Evolutionary conservation across 2,113 vertebrate species (phyloP).

Genomic region (Silurus glanis): DNA sequence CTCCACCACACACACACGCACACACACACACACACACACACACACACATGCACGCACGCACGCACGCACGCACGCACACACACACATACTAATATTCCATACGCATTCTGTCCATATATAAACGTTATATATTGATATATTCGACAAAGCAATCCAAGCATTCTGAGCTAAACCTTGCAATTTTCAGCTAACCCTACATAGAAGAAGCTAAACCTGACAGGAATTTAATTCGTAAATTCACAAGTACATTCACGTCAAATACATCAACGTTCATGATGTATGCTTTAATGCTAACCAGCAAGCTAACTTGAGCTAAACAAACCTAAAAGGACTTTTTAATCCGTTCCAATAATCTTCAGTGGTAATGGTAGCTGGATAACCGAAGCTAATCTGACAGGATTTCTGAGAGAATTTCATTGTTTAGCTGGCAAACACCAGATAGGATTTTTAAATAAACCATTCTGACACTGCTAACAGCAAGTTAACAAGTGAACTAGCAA

Average conservation of each 20-base stretch:
- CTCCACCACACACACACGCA: constrained; percentile 55
- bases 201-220: not conserved
- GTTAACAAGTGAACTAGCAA: too few species aligned
- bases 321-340: not conserved
- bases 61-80: constrained; percentile 34
- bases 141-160: not conserved
- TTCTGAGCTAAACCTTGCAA: not conserved
- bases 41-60: constrained; percentile 23
- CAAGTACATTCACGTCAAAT: too few species aligned
- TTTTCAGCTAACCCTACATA: not conserved
- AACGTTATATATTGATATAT: not conserved
- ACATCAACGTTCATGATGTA: not conserved
- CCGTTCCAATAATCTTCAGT: not conserved
- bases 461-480: too few species aligned
- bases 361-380: not conserved
- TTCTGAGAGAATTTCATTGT: not conserved
- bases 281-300: not conserved
- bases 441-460: too few species aligned
- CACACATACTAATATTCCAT: constrained; percentile 32
- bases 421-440: too few species aligned
- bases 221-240: not conserved
- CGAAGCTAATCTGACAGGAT: not conserved
- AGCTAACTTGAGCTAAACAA: not conserved
- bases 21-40: constrained; percentile 31
- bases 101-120: not conserved